Percentiles rank a stretch among this genome's conserved stretches.
Conservation (phyloP, 2,797 vertebrate genomes). For the Manis javanica region DNA sequence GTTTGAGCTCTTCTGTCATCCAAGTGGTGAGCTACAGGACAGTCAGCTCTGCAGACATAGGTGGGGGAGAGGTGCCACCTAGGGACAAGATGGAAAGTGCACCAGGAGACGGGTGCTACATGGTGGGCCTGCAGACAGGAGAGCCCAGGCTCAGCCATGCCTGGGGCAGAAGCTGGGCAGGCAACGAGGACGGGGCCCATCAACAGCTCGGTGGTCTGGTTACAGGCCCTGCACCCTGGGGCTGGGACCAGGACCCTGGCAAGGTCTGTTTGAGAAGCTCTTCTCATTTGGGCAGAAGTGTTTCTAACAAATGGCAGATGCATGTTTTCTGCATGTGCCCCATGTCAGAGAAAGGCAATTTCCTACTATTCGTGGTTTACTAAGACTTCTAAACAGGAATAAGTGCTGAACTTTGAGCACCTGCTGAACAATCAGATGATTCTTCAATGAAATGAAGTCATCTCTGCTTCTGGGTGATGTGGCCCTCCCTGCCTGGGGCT, state of each 20-base stretch:
- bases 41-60: not conserved
- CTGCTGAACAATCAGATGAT: fast-evolving
- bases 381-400: not conserved
- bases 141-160: not conserved
- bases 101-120: not conserved
- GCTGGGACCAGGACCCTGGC: not conserved
- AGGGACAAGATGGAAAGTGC: too few species aligned
- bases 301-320: not conserved
- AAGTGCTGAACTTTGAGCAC: too few species aligned
- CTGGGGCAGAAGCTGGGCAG: not conserved
- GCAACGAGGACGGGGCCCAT: too few species aligned
- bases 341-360: not conserved
- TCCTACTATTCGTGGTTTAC: not conserved
- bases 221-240: not conserved
- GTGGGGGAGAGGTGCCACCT: too few species aligned
- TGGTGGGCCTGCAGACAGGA: not conserved
- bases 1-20: not conserved
- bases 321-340: not conserved
- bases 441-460: fast-evolving
- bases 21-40: too few species aligned
- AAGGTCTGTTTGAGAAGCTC: not conserved
- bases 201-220: too few species aligned
- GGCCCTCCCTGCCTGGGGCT: not conserved
- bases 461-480: not conserved
- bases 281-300: too few species aligned